phyloP scores from a whole-genome alignment of 2,113 vertebrate species.

The Coptodon rendalli region DNA sequence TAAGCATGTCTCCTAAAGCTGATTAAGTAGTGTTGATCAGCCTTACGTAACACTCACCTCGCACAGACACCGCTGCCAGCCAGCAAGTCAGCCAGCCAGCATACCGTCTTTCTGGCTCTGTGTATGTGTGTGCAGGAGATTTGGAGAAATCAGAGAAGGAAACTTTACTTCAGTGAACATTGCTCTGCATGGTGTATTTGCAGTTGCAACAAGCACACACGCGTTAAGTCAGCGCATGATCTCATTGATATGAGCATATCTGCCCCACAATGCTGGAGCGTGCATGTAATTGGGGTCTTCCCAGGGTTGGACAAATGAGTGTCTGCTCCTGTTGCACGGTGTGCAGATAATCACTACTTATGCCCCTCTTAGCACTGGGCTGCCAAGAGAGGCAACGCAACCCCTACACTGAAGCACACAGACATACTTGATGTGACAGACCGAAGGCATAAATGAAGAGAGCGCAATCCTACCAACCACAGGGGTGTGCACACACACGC shows the following conservation, averaged over 20 bases:
- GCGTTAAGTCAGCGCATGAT: background rate
- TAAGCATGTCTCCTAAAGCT: conserved; percentile 68
- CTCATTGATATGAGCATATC: background rate
- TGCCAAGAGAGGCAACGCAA: conserved; percentile 21
- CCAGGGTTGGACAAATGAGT: background rate
- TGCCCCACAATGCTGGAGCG: background rate
- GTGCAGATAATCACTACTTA: conserved; percentile 39
- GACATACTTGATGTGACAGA: background rate
- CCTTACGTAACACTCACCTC: conserved; percentile 64
- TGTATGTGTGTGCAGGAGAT: background rate
- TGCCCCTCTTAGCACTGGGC: background rate
- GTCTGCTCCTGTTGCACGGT: background rate
- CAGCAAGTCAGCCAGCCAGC: background rate
- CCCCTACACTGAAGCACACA: conserved; percentile 1
- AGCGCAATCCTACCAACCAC: background rate
- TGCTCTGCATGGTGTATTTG: background rate
- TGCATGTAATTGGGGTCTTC: background rate
- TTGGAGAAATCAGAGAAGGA: conserved; percentile 13
- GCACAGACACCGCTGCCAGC: conserved; percentile 31
- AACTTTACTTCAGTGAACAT: conserved; percentile 27
- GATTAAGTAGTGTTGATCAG: conserved; percentile 67
- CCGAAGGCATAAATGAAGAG: background rate
- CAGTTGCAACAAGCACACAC: background rate
- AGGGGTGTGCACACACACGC: background rate
- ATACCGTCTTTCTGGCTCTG: conserved; percentile 3